phyloP scores from a whole-genome alignment of 1,140 invertebrate genomes.

The Atta texana region DNA sequence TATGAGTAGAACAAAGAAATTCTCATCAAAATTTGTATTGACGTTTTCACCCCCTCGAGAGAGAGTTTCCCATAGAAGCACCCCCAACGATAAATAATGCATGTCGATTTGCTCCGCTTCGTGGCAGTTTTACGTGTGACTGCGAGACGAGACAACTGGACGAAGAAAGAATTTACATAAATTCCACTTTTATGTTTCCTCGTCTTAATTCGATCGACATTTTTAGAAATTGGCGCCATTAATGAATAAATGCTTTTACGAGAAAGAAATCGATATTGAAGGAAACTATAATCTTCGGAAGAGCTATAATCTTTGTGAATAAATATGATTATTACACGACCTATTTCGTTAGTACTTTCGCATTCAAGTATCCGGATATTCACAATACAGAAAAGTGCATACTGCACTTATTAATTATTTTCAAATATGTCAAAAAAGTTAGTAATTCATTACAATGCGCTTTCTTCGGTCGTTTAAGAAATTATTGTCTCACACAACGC shows the following conservation, averaged over 20 bases:
- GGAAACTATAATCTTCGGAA: not conserved
- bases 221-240: constrained; percentile 17
- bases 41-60: not conserved
- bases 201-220: not conserved
- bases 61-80: constrained; percentile 54
- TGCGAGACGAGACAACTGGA: constrained; percentile 29
- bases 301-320: not conserved
- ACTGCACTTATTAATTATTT: too few species aligned
- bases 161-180: constrained; percentile 50
- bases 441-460: not conserved
- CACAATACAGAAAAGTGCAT: too few species aligned
- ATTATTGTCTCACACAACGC: not conserved
- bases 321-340: constrained; percentile 21
- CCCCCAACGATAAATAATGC: constrained; percentile 60
- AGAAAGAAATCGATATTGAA: constrained; percentile 11
- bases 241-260: constrained; percentile 20
- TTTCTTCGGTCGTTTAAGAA: not conserved
- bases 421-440: too few species aligned
- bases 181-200: constrained; percentile 1
- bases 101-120: constrained; percentile 45
- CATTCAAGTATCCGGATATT: too few species aligned
- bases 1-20: constrained; percentile 17
- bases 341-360: not conserved
- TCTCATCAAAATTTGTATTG: constrained; percentile 52
- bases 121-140: constrained; percentile 32